Conservation (phyloP, 2,113 vertebrate genomes). For the Vulpes vulpes region DNA sequence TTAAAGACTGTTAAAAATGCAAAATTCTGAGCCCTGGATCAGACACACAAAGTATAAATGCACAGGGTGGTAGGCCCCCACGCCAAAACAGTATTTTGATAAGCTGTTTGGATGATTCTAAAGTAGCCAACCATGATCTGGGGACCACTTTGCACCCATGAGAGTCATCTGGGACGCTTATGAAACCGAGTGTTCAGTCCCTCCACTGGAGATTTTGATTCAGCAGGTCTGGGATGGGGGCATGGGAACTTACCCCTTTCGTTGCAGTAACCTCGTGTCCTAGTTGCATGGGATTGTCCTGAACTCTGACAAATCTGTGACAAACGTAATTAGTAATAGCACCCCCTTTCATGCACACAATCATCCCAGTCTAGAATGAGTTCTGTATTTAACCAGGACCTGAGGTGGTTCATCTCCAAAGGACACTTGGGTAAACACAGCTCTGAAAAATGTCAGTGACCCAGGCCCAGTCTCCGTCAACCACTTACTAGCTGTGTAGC, state of each 20-base stretch:
- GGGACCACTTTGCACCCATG: fast-evolving
- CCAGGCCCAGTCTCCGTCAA: neutral
- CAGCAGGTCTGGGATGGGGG: neutral
- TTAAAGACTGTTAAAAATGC: neutral
- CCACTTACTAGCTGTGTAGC: neutral
- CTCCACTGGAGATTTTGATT: neutral
- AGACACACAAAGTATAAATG: neutral
- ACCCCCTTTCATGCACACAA: neutral
- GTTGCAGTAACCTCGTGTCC: neutral
- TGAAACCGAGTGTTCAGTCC: neutral
- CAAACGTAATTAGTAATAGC: neutral
- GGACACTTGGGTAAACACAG: neutral
- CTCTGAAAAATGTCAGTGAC: neutral
- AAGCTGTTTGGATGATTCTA: neutral
- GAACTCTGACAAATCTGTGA: neutral
- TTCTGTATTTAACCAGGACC: neutral
- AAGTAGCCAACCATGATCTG: neutral
- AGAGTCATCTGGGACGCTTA: neutral
- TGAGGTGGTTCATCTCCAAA: neutral
- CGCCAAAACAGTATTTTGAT: neutral
- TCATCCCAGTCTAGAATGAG: neutral
- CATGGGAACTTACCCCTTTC: fast-evolving
- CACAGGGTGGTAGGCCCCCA: fast-evolving
- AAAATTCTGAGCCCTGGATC: neutral
- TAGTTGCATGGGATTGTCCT: neutral